phyloP scores from a whole-genome alignment of 92 coral and sea anemone genomes.

The Virgularia gustaviana region DNA sequence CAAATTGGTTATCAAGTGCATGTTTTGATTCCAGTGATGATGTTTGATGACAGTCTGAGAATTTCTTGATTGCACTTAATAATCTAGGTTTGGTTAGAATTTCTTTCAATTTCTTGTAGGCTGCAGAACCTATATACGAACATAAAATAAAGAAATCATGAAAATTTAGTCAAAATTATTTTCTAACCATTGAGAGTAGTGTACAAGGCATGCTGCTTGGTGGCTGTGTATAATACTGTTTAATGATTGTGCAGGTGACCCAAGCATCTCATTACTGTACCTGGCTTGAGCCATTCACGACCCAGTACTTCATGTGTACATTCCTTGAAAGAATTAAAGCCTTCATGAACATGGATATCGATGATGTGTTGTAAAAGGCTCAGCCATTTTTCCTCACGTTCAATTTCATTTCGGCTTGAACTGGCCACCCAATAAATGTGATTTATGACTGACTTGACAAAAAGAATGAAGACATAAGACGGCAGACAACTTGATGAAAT shows the following conservation, averaged over 20 bases:
- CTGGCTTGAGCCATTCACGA: slow-evolving; percentile 30
- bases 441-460: slow-evolving; percentile 38
- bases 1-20: slow-evolving; percentile 35
- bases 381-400: slow-evolving; percentile 39
- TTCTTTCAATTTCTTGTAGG: slow-evolving; percentile 34
- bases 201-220: too few species aligned
- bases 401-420: slow-evolving; percentile 21
- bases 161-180: too few species aligned
- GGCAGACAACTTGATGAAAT: too few species aligned
- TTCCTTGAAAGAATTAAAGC: slow-evolving; percentile 12
- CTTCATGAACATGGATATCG: slow-evolving; percentile 26
- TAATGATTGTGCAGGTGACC: too few species aligned
- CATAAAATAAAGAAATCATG: too few species aligned
- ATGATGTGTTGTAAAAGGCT: slow-evolving; percentile 19
- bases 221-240: too few species aligned
- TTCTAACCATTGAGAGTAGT: too few species aligned
- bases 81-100: slow-evolving; percentile 35
- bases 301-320: slow-evolving; percentile 29
- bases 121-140: slow-evolving; percentile 39
- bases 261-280: too few species aligned
- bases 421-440: slow-evolving; percentile 42
- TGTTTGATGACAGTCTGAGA: slow-evolving; percentile 43
- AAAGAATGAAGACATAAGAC: too few species aligned
- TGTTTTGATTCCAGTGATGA: slow-evolving; percentile 40
- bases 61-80: slow-evolving; percentile 26